Base-by-base conservation (phyloP, 2,888 invertebrate species). In the Heliconius charithonia region DNA sequence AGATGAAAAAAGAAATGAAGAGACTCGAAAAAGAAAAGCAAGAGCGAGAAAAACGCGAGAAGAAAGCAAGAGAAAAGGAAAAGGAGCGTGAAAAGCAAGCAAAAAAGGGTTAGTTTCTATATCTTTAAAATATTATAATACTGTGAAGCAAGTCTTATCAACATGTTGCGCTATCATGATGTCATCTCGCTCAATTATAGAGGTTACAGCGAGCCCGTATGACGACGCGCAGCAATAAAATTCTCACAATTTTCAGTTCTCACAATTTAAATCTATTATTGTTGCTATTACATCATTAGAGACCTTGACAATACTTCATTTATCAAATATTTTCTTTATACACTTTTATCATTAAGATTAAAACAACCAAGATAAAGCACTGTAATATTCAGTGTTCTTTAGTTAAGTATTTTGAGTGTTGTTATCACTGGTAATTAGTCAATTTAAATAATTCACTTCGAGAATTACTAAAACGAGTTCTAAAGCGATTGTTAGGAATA, bases 1-100 rank as follows among this genome's bases (percentile, higher is more conserved):
- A 95, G 67, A 85, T 95, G 83, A 95, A 95, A 87, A 95, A 95
- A 85, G 95, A 95, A 83, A 93, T 94, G 91, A 94, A 93, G 86
- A 88, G 92, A 81, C 87, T 95, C 74, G 95, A 95, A 85, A 95
- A 95, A 84, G 95, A 95, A 85, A 92, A 94, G 85, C 90, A 89
- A 83, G 95, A 95, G 84, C 88, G 92, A 62, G 95, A 95, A 85
- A 95, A 94, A 85, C 92, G 93, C 82, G 94, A 94, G 80, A 95
- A 91, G 86, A 95, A 95, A 86, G 93, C 94, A 75, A 89, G 92
- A 79, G 95, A 95, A 84, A 95, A 95, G 89, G 95, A 95, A 84
- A 94, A 91, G 86, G 94, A 95, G 87, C 89, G 91, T 29, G 93
- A 95, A 80, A 93, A 93, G 84, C 93, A 91, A 80, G 85, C 91